Evolutionary conservation across 2,888 invertebrate species (phyloP), one percentile per base, ranked within the genome.

Genomic region (Dicyrtomina minuta): DNA sequence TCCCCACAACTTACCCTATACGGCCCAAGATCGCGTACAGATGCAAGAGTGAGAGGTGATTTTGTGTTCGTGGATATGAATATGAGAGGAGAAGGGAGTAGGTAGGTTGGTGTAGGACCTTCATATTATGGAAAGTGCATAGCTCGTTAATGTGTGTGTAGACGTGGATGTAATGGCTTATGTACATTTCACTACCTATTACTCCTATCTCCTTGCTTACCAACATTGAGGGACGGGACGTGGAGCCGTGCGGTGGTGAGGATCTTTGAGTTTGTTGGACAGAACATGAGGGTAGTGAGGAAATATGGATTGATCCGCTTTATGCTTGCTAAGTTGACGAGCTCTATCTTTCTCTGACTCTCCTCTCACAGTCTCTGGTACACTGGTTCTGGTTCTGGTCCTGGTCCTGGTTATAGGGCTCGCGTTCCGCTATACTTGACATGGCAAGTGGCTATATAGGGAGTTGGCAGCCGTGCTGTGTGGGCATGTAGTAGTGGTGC

Each of bases 221-320:
- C n/a, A n/a, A n/a, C n/a, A n/a, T n/a, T n/a, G n/a, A n/a, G n/a
- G n/a, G n/a, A n/a, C n/a, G n/a, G n/a, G n/a, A n/a, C n/a, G n/a
- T n/a, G n/a, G 56, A 56, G 56, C 15, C 56, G 26, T 17, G 56
- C n/a, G 56, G 56, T 56, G 26, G 44, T 60, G 22, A 24, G 17
- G 12, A 44, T 22, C 20, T 41, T 41, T 59, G 41, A 59, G 43
- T 60, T 60, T 60, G n/a, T 60, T 60, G 44, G 49, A 62, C 27
- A 62, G 17, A 62, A 13, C 10, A 58, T 22, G 53, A 65, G 64
- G 41, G n/a, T n/a, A 65, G 41, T 41, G 64, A 62, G 62, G 62
- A 65, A 65, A 65, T 65, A 65, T 65, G 64, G 64, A 65, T 65
- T 65, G 64, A 65, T 65, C 64, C 64, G 53, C 64, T 17, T 65